Percentiles rank a stretch among this genome's conserved stretches.
Conservation (phyloP, 2,797 vertebrate genomes). For the Gadopsis marmoratus region DNA sequence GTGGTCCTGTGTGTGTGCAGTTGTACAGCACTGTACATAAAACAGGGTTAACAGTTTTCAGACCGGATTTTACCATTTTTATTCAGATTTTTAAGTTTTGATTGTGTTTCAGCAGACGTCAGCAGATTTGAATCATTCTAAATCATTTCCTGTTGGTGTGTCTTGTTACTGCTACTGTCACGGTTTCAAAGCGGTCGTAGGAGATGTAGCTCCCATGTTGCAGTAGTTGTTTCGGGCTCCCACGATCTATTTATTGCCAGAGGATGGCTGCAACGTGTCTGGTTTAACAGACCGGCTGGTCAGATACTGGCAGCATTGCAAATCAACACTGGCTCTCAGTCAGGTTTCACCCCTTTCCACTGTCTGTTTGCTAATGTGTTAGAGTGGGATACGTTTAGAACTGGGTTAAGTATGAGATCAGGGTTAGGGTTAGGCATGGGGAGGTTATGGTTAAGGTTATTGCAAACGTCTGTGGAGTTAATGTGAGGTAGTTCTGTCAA, state of each 20-base stretch:
- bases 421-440: background rate
- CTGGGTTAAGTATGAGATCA: conserved; percentile 42
- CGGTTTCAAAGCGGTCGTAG: conserved; percentile 24
- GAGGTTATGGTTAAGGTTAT: no score
- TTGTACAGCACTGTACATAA: background rate
- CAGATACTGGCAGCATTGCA: conserved; percentile 59
- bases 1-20: background rate
- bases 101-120: background rate
- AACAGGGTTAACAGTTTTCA: background rate
- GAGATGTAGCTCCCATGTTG: conserved; percentile 48
- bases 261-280: conserved; percentile 37
- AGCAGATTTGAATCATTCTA: background rate
- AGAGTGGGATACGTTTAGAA: conserved; percentile 47
- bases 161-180: conserved; percentile 1
- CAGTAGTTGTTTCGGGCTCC: conserved; percentile 42
- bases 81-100: background rate
- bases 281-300: conserved; percentile 48
- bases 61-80: background rate
- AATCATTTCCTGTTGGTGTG: conserved; percentile 19
- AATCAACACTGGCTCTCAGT: conserved; percentile 65
- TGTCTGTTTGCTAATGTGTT: conserved; percentile 62
- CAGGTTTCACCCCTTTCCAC: conserved; percentile 59
- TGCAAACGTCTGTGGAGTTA: conserved; percentile 9
- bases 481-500: background rate
- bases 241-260: conserved; percentile 64